Conservation (phyloP, 2,888 invertebrate species). For the Pocota personata region DNA sequence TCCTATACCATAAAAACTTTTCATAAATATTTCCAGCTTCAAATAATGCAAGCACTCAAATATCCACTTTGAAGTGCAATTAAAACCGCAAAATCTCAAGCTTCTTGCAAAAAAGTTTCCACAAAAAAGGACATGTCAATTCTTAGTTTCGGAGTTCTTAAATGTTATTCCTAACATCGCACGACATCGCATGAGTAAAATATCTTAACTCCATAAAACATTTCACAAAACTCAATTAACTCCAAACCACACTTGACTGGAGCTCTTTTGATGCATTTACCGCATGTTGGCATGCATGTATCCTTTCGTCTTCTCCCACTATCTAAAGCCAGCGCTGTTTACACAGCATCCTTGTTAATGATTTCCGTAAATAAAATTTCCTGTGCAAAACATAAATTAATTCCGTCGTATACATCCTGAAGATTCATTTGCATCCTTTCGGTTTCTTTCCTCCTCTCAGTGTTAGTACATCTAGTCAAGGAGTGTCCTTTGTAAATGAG, state of each 20-base stretch:
- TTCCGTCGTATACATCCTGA: conserved; percentile 69
- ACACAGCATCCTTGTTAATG: conserved; percentile 67
- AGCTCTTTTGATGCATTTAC: conserved; percentile 71
- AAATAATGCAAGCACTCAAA: too few species aligned
- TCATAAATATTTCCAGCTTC: too few species aligned
- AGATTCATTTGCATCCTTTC: conserved; percentile 69
- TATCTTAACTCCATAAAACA: conserved; percentile 63
- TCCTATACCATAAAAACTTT: too few species aligned
- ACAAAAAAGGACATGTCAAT: neutral
- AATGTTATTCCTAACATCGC: conserved; percentile 17
- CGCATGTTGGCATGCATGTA: conserved; percentile 52
- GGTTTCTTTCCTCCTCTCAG: conserved; percentile 34
- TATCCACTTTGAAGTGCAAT: neutral
- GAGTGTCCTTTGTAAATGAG: conserved; percentile 66
- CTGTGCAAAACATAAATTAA: conserved; percentile 73
- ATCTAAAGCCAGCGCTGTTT: neutral
- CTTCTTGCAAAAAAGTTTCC: neutral
- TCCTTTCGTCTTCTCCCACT: conserved; percentile 1
- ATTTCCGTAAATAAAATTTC: conserved; percentile 74
- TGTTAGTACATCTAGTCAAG: conserved; percentile 42
- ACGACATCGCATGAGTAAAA: conserved; percentile 6
- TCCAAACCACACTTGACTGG: conserved; percentile 63
- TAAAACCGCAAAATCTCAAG: neutral
- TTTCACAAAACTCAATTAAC: conserved; percentile 70
- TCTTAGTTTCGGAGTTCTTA: neutral